Percentiles rank a stretch among this genome's conserved stretches.
Conservation (phyloP, 1,140 invertebrate genomes). For the Druon quercuslanigerum region DNA sequence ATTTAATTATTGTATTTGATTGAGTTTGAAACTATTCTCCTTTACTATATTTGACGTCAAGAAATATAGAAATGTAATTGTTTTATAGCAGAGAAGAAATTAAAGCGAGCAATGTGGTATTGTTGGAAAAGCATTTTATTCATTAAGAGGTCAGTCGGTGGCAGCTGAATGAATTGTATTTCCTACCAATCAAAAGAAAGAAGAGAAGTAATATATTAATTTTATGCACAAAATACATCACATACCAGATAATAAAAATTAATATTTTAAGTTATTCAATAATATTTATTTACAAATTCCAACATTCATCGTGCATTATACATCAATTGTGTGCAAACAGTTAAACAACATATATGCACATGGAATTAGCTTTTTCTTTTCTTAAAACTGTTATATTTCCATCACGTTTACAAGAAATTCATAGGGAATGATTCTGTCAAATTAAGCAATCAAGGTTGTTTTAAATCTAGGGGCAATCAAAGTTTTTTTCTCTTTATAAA, state of each 20-base stretch:
- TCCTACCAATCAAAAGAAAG: neutral
- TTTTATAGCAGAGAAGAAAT: neutral
- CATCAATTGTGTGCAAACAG: neutral
- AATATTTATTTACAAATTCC: no score
- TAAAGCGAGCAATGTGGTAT: neutral
- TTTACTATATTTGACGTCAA: no score
- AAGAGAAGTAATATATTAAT: neutral
- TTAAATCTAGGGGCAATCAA: no score
- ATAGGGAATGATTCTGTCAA: no score
- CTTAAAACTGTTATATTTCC: neutral
- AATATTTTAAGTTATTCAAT: neutral
- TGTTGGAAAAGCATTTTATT: neutral
- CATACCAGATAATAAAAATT: slow-evolving; percentile 2
- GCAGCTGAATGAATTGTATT: neutral
- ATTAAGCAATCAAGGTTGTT: no score
- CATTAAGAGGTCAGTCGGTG: neutral
- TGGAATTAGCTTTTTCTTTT: neutral
- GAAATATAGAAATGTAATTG: no score
- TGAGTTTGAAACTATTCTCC: no score
- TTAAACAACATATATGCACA: neutral
- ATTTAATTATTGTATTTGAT: no score
- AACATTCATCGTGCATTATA: neutral
- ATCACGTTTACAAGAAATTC: neutral
- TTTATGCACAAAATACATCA: neutral
- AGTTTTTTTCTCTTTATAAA: no score